phyloP scores from a whole-genome alignment of 2,113 vertebrate species.

The Barnardius zonarius region DNA sequence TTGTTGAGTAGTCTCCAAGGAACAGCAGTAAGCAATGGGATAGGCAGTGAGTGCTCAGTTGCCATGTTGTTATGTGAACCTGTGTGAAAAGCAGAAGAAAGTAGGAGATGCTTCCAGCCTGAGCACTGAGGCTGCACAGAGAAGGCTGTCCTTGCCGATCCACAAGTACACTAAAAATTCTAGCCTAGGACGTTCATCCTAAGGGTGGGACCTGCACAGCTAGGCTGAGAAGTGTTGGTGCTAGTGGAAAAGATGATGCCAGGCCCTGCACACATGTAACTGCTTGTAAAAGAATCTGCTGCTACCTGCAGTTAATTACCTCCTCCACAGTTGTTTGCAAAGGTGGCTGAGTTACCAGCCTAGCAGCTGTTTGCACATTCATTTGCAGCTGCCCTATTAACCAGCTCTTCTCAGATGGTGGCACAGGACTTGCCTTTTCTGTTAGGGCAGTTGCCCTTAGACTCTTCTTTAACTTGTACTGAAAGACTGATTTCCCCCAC shows the following conservation, averaged over 20 bases:
- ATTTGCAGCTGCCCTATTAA: neutral
- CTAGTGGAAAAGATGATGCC: neutral
- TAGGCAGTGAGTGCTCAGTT: neutral
- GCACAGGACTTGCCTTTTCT: neutral
- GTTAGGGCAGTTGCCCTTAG: neutral
- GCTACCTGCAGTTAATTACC: neutral
- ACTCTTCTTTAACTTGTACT: neutral
- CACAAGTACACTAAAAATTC: neutral
- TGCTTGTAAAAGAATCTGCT: slow-evolving; percentile 6
- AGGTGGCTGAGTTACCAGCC: neutral
- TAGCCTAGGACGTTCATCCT: neutral
- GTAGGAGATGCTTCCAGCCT: neutral
- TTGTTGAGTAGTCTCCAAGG: fast-evolving
- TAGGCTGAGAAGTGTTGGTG: neutral
- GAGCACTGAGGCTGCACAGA: neutral
- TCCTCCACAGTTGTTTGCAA: neutral
- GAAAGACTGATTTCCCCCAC: neutral
- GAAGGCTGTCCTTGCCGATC: neutral
- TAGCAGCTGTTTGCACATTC: neutral
- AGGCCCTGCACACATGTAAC: neutral
- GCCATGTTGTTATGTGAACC: neutral
- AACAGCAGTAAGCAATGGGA: neutral
- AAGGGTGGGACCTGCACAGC: neutral
- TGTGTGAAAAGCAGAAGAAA: neutral
- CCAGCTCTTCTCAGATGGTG: neutral